Base-by-base conservation (phyloP, 2,113 vertebrate genomes). In the Chionis minor region DNA sequence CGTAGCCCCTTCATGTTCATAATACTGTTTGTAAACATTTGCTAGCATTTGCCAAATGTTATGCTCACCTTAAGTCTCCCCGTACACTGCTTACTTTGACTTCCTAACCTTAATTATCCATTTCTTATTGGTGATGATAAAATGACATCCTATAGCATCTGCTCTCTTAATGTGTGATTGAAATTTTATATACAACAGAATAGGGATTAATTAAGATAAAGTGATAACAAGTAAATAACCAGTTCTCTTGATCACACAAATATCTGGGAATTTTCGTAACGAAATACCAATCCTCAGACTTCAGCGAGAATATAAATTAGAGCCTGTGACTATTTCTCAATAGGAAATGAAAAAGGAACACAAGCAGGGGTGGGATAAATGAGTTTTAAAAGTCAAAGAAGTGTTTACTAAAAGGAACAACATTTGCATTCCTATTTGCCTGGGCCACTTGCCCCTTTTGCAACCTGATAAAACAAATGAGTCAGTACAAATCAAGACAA, bases 401-500 rank as follows among this genome's bases (percentile, higher is more conserved):
- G 80, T 8, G 6, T 80, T 81, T 79, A 67, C 61, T 47, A 66
- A 88, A 74, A 89, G 55, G 33, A 84, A 33, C 10, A 87, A 47
- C 47, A 72, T 69, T 94, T 75, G 9, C 70, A 85, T 85, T 95
- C 52, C 52, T 47, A 28, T 91, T 91, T 72, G 54, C 44, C 33
- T 79, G n/a, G 27, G 54, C 54, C 62, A 54, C 81, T 90, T 72
- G 47, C 27, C 40, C 38, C 44, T 94, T 92, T 85, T 87, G 78
- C 62, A 96, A 72, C 65, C 77, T 79, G 96, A 67, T 92, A 74
- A 94, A 96, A 89, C 66, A 90, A 94, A 77, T 45, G 54, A 96
- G 78, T 82, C 62, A 87, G 61, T 79, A 72, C 69, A 94, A 95
- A 95, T 90, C 70, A 96, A 86, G 90, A 77, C 3, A 9, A 93